Evolutionary conservation across 35 echinoderm and acorn worm genomes (phyloP), one percentile per base, ranked within the genome.

Genomic region (Apostichopus japonicus): DNA sequence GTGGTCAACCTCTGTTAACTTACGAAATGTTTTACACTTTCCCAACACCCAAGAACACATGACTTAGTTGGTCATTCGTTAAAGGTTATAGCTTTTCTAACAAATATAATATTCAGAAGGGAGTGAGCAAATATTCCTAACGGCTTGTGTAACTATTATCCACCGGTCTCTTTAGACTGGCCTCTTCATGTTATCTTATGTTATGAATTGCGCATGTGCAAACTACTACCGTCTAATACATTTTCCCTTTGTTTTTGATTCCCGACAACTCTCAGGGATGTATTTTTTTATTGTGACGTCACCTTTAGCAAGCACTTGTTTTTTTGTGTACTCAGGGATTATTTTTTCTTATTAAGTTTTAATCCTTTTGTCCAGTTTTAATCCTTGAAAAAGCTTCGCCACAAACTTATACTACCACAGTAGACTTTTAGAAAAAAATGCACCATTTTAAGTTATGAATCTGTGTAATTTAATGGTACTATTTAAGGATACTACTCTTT

Each of bases 271-370:
- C 81, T 84, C 81, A 84, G 81, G 81, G 81, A 84, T 57, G 81
- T 84, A 19, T 56, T n/a, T 59, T 59, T 44, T 23, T 84, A 51
- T 80, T 51, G 54, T 59, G 81, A 84, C 54, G 81, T 84, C 81
- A 84, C 81, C 81, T 84, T 84, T 84, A 16, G 81, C 81, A 84
- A 58, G 81, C 81, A 84, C 81, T 84, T 58, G 81, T 58, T 22
- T 57, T 57, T 44, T 84, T 57, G 16, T 84, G 81, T 84, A 84
- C 81, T 84, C 81, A 84, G 81, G 81, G 81, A 84, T 84, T 44
- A 44, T 44, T 44, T 44, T 44, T 44, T 44, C 63, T 67, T 67
- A 17, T 84, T 58, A 22, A 58, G 14, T 21, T 84, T 84, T n/a
- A 56, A 5, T 84, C 19, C 81, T 84, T 84, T 54, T 57, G 53